Percentiles rank a stretch among this genome's conserved stretches.
These are phyloP conservation scores for Sebastes nivosus DNA, from an alignment of 2,797 vertebrate species.

Conservation along the genomic window DNA sequence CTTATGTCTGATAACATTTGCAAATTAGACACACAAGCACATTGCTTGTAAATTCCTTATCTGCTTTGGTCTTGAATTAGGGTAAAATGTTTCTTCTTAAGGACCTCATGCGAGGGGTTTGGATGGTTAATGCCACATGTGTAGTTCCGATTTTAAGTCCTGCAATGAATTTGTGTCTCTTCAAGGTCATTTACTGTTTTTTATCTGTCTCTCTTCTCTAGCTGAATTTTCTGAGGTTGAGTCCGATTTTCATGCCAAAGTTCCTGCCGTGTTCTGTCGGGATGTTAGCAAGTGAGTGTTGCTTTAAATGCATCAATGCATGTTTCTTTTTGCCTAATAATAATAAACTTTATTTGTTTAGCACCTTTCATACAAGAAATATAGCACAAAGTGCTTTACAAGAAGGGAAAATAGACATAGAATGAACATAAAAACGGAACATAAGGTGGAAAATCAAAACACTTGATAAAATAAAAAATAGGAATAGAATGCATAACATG, in stretches of 20 bases:
- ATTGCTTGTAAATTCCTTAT: not conserved
- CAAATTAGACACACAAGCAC: not conserved
- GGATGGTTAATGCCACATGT: not conserved
- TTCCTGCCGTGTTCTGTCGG: slow-evolving; percentile 95
- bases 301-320: not conserved
- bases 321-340: not conserved
- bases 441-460: too few species aligned
- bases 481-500: not conserved
- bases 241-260: slow-evolving; percentile 99
- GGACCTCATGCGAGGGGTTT: not conserved
- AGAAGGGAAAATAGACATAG: too few species aligned
- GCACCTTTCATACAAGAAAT: not conserved
- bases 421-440: too few species aligned
- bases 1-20: not conserved
- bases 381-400: not conserved
- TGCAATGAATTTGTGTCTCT: not conserved
- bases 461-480: too few species aligned
- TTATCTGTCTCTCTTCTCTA: slow-evolving; percentile 54
- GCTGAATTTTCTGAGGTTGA: slow-evolving; percentile 92
- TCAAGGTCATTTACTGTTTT: not conserved
- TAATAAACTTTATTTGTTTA: not conserved
- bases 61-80: not conserved
- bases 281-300: slow-evolving; percentile 88
- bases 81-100: not conserved
- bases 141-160: not conserved